Evolutionary conservation across 2,113 vertebrate genomes (phyloP).

Genomic region (Phoenicopterus ruber): DNA sequence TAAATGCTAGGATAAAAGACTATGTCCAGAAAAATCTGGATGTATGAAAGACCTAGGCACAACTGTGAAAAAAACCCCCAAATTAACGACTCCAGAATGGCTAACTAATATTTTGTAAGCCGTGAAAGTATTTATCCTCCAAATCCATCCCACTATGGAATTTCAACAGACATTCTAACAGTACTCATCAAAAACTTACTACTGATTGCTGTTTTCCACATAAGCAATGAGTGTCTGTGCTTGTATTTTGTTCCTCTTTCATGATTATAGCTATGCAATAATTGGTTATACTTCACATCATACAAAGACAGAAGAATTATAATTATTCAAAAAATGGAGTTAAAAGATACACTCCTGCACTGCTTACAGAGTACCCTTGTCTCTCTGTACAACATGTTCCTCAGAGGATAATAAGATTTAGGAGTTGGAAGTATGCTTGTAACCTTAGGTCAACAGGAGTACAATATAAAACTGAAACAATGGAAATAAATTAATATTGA

Average conservation of each 20-base stretch:
- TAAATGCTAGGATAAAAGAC: neutral
- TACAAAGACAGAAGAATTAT: neutral
- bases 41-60: neutral
- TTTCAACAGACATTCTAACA: neutral
- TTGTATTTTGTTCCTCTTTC: neutral
- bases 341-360: neutral
- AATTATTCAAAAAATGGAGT: neutral
- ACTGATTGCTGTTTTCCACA: neutral
- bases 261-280: neutral
- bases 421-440: neutral
- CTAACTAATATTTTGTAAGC: neutral
- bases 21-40: neutral
- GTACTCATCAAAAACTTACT: neutral
- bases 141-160: neutral
- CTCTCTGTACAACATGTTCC: neutral
- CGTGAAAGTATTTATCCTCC: neutral
- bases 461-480: neutral
- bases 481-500: neutral
- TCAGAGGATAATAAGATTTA: neutral
- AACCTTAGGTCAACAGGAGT: neutral
- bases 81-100: neutral
- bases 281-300: neutral
- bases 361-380: neutral
- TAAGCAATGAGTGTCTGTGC: neutral
- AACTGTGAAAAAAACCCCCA: neutral